Evolutionary conservation across 2,113 vertebrate species (phyloP), one percentile per base, ranked within the genome.

Genomic region (Thamnophis sirtalis): DNA sequence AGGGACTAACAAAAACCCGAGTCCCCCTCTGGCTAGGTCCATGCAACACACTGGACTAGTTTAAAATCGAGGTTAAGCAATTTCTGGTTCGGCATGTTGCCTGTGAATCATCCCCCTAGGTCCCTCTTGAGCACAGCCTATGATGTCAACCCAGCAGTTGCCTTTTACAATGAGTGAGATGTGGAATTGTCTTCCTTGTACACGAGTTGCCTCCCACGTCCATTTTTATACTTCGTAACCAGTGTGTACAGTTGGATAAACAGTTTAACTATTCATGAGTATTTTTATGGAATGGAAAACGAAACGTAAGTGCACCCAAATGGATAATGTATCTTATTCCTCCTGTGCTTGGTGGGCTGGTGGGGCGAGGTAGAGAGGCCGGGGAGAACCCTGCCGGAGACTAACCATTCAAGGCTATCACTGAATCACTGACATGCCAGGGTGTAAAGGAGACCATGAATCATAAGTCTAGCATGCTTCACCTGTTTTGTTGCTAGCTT

Each of bases 401-500:
- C 95, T 93, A 94, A 90, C 94, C 95, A 94, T 95, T 96, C 92
- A 95, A 94, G 94, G 92, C 94, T 95, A 13, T 95, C 95, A 95
- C 95, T 93, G 96, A 95, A 94, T 91, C 94, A 92, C 17, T 55
- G 43, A 96, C 93, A 92, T 95, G 91, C 95, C 93, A 89, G 92
- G 94, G 95, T 95, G 94, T 95, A 96, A 94, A 95, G 95, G 96
- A 96, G 93, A 94, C 93, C 93, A 95, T 96, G 96, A 97, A 96
- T 96, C 95, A 96, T 90, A 96, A 96, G 94, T 95, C 96, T 94
- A 94, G 89, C 96, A 96, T 96, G 96, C 96, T 96, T 97, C 95
- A 95, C 94, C 96, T 97, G 94, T 95, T 96, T 97, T 96, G 95
- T 96, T 96, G 94, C 94, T 93, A 94, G 94, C 94, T 97, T 97